A percentile compares a stretch with the other conserved stretches of the same genome.
These are phyloP conservation scores for Drosophila kikkawai DNA, from an alignment of 1,140 invertebrate genomes.

Conservation along the genomic window DNA sequence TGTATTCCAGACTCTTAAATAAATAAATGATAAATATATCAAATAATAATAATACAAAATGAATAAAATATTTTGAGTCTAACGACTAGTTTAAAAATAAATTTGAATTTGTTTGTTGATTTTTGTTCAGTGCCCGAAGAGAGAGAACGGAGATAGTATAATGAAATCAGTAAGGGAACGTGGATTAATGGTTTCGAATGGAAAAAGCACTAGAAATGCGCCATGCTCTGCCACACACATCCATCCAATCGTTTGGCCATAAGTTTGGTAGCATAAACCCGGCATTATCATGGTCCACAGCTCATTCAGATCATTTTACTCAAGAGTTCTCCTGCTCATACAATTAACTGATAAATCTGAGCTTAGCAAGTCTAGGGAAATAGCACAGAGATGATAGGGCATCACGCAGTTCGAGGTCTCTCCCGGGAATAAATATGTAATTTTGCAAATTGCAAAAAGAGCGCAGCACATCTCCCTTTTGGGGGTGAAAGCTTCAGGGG, in stretches of 20 bases:
- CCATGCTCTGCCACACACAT: constrained; percentile 15
- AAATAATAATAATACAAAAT: no score
- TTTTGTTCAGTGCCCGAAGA: constrained; percentile 3
- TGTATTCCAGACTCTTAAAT: no score
- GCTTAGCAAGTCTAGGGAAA: neutral
- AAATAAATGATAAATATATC: no score
- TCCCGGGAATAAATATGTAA: constrained; percentile 4
- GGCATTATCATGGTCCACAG: constrained; percentile 14
- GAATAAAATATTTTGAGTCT: no score
- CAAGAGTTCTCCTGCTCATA: constrained; percentile 14
- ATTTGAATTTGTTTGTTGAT: neutral
- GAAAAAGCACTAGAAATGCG: constrained; percentile 11
- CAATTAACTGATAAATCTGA: constrained; percentile 51
- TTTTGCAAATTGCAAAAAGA: constrained; percentile 42
- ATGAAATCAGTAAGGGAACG: constrained; percentile 4
- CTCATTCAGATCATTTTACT: constrained; percentile 15
- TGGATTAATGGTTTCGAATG: constrained; percentile 10
- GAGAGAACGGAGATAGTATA: constrained; percentile 13
- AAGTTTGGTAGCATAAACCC: neutral
- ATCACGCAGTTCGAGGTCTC: constrained; percentile 10
- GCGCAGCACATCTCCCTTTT: constrained; percentile 42
- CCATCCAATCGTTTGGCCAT: constrained; percentile 31
- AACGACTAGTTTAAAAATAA: no score
- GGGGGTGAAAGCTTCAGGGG: constrained; percentile 40
- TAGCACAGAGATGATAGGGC: constrained; percentile 22